These are phyloP conservation scores for human (Homo sapiens) DNA, from an alignment of 2,113 vertebrate species.

Conservation along the genomic window GRCh38 chr3:163758001-163758500, in stretches of 20 bases:
- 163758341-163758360: too few species aligned
- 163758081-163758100: not conserved
- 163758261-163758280: not conserved
- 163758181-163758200: not conserved
- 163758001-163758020: not conserved
- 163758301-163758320: not conserved
- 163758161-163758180: not conserved
- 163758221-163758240: not conserved
- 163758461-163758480: not conserved
- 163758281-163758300: not conserved
- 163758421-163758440: not conserved
- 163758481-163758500: not conserved
- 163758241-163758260: not conserved
- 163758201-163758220: not conserved
- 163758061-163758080: not conserved
- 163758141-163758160: not conserved
- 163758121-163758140: not conserved
- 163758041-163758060: not conserved
- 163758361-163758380: not conserved
- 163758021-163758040: not conserved
- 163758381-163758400: not conserved
- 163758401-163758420: not conserved
- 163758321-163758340: not conserved
- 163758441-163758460: not conserved
- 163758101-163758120: not conserved